phyloP scores from a whole-genome alignment of 2,888 invertebrate genomes.

The Vannuccia rotundouncinata region DNA sequence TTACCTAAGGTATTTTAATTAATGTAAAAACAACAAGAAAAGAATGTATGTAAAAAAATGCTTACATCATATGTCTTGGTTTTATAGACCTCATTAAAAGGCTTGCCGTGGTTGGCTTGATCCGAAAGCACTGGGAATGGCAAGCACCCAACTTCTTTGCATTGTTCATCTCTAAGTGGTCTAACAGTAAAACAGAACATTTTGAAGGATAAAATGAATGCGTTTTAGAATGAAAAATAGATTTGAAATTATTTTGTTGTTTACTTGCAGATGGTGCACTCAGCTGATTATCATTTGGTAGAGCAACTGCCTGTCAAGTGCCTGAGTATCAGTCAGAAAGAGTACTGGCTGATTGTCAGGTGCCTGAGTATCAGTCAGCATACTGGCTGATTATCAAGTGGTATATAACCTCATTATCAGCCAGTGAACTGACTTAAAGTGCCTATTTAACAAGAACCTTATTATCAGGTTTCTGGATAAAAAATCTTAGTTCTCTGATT shows the following conservation, averaged over 20 bases:
- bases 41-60: background rate
- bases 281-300: too few relatives aligned
- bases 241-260: background rate
- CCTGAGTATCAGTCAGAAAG: too few relatives aligned
- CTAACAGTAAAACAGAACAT: slow-evolving; percentile 21
- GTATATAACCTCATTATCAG: too few relatives aligned
- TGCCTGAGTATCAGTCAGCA: too few relatives aligned
- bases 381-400: too few relatives aligned
- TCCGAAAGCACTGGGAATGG: slow-evolving; percentile 27
- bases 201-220: background rate
- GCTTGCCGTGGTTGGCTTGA: slow-evolving; percentile 12
- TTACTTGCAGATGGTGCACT: slow-evolving; percentile 31
- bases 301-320: too few relatives aligned
- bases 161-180: slow-evolving; percentile 33
- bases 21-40: too few relatives aligned
- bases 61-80: slow-evolving; percentile 31
- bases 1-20: background rate
- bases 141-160: slow-evolving; percentile 31
- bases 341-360: too few relatives aligned
- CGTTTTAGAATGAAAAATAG: background rate
- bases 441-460: too few relatives aligned
- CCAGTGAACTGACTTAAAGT: too few relatives aligned
- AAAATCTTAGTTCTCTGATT: too few relatives aligned
- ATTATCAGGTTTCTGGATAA: too few relatives aligned
- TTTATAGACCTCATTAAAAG: slow-evolving; percentile 29